Conservation (phyloP, 2,113 vertebrate species). For the Chionomys nivalis region DNA sequence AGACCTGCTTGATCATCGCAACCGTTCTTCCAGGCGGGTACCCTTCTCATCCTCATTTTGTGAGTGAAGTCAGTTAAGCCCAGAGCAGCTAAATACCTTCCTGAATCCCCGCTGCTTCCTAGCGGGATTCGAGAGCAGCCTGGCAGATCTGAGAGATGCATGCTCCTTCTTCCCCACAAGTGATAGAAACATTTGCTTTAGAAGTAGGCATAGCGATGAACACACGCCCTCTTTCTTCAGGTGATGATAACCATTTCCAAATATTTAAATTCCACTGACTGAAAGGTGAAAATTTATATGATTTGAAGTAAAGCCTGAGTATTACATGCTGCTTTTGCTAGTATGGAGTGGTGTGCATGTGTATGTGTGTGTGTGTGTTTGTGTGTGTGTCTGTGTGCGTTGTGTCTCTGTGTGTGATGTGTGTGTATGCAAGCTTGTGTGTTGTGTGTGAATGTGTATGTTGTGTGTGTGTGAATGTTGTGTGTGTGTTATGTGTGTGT, state of each 20-base stretch:
- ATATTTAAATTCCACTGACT: not conserved
- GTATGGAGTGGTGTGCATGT: not conserved
- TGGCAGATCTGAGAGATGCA: not conserved
- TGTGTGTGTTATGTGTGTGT: too few relatives aligned
- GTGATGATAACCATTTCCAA: not conserved
- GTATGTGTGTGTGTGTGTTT: not conserved
- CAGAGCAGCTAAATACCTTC: not conserved
- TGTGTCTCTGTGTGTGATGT: not conserved
- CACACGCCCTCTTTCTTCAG: not conserved
- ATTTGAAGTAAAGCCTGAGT: not conserved
- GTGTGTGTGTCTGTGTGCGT: not conserved
- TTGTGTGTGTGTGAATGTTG: not conserved
- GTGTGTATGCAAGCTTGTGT: not conserved
- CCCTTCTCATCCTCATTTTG: not conserved
- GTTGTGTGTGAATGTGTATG: not conserved
- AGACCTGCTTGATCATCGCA: not conserved
- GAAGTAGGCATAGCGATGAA: not conserved
- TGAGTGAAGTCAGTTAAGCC: not conserved
- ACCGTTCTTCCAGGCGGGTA: not conserved
- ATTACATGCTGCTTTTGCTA: not conserved
- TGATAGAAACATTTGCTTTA: not conserved
- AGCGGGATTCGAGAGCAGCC: not conserved
- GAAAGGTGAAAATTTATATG: not conserved
- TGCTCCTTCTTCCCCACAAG: not conserved
- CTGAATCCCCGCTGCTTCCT: not conserved